Evolutionary conservation across 2,888 invertebrate species (phyloP), one percentile per base, ranked within the genome.

Genomic region (Eupeodes latifasciatus): DNA sequence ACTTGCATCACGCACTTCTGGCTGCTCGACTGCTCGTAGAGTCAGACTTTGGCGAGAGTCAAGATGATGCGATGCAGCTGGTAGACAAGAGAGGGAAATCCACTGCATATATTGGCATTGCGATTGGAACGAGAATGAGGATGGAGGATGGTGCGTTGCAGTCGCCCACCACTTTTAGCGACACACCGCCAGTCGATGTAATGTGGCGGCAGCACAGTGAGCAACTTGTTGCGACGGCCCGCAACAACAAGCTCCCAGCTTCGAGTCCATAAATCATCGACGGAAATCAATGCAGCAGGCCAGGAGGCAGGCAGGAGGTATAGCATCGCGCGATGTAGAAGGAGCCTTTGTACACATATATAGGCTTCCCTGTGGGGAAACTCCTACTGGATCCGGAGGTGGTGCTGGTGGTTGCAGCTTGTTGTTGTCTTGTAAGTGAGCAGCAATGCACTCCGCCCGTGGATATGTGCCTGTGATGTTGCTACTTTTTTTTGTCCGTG

Each of bases 231-330:
- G 90, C 90, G 89, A 90, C 89, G 89, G 81, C 85, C 89, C 9
- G 85, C 82, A 89, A 85, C 85, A 89, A 85, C 85, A 85, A 85
- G 89, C 85, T 89, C 71, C 89, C 85, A 85, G 89, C 78, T 85
- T 85, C 82, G 85, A 87, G 81, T 90, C 82, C 86, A 90, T 90
- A 90, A 90, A 90, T 90, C 90, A 90, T 90, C 90, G 87, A 89
- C 81, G 71, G 89, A 89, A 90, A 90, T 90, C 93, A 93, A 49
- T 93, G 90, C 87, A 85, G 78, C 74, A 78, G 74, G 44, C 49
- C 4, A 12, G 36, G 51, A 53, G 51, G 16, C 34, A 53, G 51
- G 5, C 36, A 51, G 27, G 34, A 51, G 51, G 85, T 71, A 76
- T 7, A 40, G 76, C 77, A 51, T 14, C 72, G 77, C 77, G 80